These are phyloP conservation scores for Hipposideros armiger DNA, from an alignment of 2,113 vertebrate genomes.

Conservation along the genomic window DNA sequence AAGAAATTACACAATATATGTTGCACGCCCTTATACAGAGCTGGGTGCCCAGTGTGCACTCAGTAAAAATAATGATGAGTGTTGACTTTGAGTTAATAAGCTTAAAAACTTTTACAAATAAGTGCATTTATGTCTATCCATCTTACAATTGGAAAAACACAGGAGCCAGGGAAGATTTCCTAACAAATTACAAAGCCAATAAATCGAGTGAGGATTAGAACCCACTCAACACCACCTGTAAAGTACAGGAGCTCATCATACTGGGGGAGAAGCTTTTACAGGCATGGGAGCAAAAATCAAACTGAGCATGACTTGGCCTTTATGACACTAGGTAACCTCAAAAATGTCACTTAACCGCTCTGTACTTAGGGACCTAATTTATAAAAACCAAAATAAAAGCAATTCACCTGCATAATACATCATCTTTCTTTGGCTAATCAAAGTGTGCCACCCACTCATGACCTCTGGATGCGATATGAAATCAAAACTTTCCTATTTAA, in stretches of 20 bases:
- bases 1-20: not conserved
- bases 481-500: not conserved
- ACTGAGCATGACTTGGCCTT: not conserved
- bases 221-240: not conserved
- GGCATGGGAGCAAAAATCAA: not conserved
- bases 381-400: not conserved
- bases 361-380: not conserved
- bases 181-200: conserved; percentile 30
- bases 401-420: not conserved
- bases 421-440: not conserved
- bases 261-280: not conserved
- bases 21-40: not conserved
- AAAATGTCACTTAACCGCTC: not conserved
- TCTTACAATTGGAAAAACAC: not conserved
- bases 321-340: not conserved
- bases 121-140: not conserved
- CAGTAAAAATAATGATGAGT: not conserved
- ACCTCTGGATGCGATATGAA: not conserved
- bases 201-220: not conserved
- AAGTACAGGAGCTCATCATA: not conserved
- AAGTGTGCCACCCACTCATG: not conserved
- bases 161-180: not conserved
- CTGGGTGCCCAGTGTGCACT: not conserved
- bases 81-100: not conserved
- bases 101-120: not conserved